A percentile compares a stretch with the other conserved stretches of the same genome.
Evolutionary conservation across 1,140 invertebrate genomes (phyloP).

Genomic region (Apocrypta bakeri): DNA sequence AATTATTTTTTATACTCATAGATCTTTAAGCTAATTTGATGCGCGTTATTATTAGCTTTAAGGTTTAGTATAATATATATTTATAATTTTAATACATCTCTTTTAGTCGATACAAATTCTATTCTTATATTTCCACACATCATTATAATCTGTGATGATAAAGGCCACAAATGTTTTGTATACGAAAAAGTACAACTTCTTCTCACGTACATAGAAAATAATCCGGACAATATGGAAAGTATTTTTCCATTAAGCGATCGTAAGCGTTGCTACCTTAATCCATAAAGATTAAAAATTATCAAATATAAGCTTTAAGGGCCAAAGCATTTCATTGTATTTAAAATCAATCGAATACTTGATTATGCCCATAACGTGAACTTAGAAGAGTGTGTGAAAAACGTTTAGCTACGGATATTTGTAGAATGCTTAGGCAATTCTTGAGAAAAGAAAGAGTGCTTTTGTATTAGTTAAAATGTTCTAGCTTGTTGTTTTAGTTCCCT

Average conservation of each 20-base stretch:
- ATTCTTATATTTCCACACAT: constrained; percentile 15
- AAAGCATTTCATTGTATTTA: not conserved
- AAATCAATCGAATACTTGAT: not conserved
- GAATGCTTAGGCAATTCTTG: not conserved
- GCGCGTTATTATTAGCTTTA: constrained; percentile 52
- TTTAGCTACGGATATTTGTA: too few species aligned
- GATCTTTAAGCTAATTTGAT: constrained; percentile 50
- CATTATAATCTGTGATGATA: constrained; percentile 44
- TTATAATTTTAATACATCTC: constrained; percentile 52
- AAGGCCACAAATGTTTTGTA: constrained; percentile 60
- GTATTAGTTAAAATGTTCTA: not conserved
- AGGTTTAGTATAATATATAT: constrained; percentile 41
- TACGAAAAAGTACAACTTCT: constrained; percentile 38
- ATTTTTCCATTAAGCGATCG: not conserved
- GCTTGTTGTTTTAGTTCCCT: not conserved
- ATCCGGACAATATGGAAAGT: constrained; percentile 43
- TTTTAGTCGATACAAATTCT: constrained; percentile 28
- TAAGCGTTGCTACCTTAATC: too few species aligned
- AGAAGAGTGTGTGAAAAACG: too few species aligned
- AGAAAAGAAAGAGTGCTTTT: not conserved
- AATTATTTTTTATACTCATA: constrained; percentile 37
- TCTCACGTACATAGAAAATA: constrained; percentile 31
- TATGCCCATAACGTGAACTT: not conserved
- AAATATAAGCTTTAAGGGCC: not conserved
- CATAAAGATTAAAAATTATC: too few species aligned